These are phyloP conservation scores for Regulus satrapa DNA, from an alignment of 2,113 vertebrate species.

Conservation along the genomic window DNA sequence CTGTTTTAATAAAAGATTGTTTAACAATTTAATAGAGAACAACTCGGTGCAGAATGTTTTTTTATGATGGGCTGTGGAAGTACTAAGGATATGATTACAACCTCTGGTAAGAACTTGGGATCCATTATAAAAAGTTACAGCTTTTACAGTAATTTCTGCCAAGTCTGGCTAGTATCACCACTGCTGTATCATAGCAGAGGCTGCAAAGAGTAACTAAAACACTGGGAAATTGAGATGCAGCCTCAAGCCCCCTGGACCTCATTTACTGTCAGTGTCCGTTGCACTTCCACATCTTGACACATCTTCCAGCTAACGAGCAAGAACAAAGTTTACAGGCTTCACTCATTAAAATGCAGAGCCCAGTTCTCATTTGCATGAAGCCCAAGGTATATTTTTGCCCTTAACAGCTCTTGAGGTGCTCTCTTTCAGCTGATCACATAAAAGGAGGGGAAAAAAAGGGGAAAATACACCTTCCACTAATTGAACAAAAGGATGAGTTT, in stretches of 20 bases:
- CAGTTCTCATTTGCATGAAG: background rate
- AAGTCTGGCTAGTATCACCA: background rate
- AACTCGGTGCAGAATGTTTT: background rate
- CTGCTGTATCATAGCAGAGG: background rate
- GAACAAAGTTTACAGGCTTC: background rate
- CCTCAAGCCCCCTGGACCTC: background rate
- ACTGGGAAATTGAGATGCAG: background rate
- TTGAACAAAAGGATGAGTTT: background rate
- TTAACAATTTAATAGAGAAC: conserved; percentile 11
- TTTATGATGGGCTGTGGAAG: background rate
- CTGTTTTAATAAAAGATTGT: background rate
- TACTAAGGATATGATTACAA: background rate
- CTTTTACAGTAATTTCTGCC: conserved; percentile 6
- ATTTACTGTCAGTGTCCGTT: background rate
- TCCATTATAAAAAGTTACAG: background rate
- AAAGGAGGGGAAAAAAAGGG: background rate
- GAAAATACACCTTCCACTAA: background rate
- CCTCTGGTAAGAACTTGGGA: background rate
- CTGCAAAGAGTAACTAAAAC: background rate
- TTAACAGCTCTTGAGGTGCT: background rate
- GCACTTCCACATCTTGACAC: background rate
- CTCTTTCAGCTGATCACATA: background rate
- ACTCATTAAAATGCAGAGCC: background rate
- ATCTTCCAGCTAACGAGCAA: background rate
- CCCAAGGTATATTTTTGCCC: background rate